These are phyloP conservation scores for Alcis repandata DNA, from an alignment of 2,888 invertebrate genomes.

Conservation along the genomic window DNA sequence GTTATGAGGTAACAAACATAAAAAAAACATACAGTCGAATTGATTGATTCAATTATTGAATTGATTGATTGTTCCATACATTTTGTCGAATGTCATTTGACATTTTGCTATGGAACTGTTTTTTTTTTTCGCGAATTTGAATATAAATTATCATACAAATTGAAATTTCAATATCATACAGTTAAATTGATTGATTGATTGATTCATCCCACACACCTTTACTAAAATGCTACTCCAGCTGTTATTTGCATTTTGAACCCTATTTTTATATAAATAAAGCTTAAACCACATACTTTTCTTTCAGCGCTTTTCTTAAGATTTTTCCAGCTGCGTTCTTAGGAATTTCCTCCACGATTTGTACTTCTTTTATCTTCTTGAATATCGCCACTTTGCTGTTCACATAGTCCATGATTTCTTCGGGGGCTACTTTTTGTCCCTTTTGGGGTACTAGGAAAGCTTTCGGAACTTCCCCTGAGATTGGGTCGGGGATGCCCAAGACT, in stretches of 20 bases:
- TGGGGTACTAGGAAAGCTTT: constrained; percentile 90
- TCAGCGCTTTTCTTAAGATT: constrained; percentile 89
- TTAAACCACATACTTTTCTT: constrained; percentile 66
- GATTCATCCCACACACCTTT: no score
- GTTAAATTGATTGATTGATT: no score
- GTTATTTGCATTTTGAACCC: constrained; percentile 2
- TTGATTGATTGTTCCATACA: no score
- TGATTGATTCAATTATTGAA: no score
- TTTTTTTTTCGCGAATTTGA: no score
- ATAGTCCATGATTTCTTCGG: constrained; percentile 88
- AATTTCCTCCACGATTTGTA: constrained; percentile 89
- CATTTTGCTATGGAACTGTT: no score
- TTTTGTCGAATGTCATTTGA: no score
- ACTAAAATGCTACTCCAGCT: neutral
- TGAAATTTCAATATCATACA: no score
- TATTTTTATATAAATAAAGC: neutral
- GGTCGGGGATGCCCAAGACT: constrained; percentile 92
- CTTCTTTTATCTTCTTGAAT: constrained; percentile 90
- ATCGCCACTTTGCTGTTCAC: constrained; percentile 89
- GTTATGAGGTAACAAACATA: no score
- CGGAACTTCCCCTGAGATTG: constrained; percentile 91
- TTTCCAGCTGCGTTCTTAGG: constrained; percentile 93
- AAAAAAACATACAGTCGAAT: no score
- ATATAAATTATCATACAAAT: no score
- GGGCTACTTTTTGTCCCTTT: constrained; percentile 67